A percentile compares a stretch with the other conserved stretches of the same genome.
Conservation (phyloP, 2,888 invertebrate species). For the Anagyrus pseudococci region DNA sequence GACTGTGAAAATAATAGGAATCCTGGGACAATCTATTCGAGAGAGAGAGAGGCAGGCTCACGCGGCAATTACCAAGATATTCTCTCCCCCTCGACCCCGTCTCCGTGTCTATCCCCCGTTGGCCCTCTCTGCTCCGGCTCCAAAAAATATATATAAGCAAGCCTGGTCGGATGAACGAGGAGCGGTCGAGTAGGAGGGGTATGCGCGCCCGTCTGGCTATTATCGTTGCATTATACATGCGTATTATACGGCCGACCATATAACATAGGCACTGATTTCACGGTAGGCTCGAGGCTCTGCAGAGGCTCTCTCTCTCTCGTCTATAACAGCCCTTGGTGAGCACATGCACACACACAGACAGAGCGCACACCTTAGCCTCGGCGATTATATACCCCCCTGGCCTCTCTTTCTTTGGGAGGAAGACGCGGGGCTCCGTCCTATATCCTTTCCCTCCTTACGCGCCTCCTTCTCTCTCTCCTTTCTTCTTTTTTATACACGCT, state of each 20-base stretch:
- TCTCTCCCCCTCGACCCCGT: not conserved
- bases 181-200: no score
- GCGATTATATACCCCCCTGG: constrained; percentile 27
- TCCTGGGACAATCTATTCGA: no score
- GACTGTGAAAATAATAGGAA: no score
- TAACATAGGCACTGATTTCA: no score
- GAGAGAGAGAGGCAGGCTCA: no score
- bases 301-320: not conserved
- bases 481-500: not conserved
- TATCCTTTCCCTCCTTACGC: constrained; percentile 7
- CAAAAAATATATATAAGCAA: no score
- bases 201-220: no score
- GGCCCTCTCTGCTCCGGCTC: not conserved
- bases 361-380: constrained; percentile 1
- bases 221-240: constrained; percentile 28
- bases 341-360: not conserved
- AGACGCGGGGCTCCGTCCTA: not conserved
- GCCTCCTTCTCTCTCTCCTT: constrained; percentile 7
- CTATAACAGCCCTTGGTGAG: not conserved
- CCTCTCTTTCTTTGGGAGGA: constrained; percentile 17
- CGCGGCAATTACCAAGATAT: no score
- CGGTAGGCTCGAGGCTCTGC: no score
- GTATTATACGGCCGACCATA: constrained; percentile 9
- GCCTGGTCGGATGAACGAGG: no score
- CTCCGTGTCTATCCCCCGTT: not conserved